Base-by-base conservation (phyloP, 1,140 invertebrate species). In the Melitaea cinxia region DNA sequence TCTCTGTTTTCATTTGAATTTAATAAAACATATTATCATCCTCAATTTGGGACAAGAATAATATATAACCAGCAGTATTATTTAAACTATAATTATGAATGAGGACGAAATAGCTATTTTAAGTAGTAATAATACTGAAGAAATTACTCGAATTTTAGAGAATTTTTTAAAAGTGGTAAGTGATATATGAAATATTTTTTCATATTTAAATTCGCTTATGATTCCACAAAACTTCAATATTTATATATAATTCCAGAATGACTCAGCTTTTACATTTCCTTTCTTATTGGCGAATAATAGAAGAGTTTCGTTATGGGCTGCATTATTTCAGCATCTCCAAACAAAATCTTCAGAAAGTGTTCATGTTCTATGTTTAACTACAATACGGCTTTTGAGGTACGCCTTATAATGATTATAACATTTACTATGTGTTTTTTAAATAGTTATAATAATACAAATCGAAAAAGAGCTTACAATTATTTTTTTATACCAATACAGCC, bases 401-500 rank as follows among this genome's bases (percentile, higher is more conserved):
- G 15, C 33, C 26, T 15, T 15, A 0, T 5, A 39, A n/a, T n/a
- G n/a, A n/a, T n/a, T n/a, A n/a, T n/a, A n/a, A n/a, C n/a, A n/a
- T n/a, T n/a, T n/a, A n/a, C n/a, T n/a, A n/a, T n/a, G n/a, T n/a
- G n/a, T n/a, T n/a, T n/a, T n/a, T n/a, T n/a, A n/a, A n/a, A n/a
- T n/a, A n/a, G n/a, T n/a, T n/a, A n/a, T n/a, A n/a, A n/a, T n/a
- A n/a, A n/a, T n/a, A n/a, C n/a, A n/a, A n/a, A n/a, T n/a, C n/a
- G n/a, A n/a, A n/a, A n/a, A n/a, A n/a, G n/a, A 33, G 12, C 12
- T 33, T 33, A 33, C 30, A 6, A 10, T 33, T 33, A 4, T 26
- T 26, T 49, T 50, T 42, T 57, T 15, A 19, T 47, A 23, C 19
- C 21, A 33, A 95, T 74, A 80, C 71, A 96, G 95, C 70, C 93